These are phyloP conservation scores for Thecocarcelia acutangulata DNA, from an alignment of 2,888 invertebrate genomes.

Conservation along the genomic window DNA sequence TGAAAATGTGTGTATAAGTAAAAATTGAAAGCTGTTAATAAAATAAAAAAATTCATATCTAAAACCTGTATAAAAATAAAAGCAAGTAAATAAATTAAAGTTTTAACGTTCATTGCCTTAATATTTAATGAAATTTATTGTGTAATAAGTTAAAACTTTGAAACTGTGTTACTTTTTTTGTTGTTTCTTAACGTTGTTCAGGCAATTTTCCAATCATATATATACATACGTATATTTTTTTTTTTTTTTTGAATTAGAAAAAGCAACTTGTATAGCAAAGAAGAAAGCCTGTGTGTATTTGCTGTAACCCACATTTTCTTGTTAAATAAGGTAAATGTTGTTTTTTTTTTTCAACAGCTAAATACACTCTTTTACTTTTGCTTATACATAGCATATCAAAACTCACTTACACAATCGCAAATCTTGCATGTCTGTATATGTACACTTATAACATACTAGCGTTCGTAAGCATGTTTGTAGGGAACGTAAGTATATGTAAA, in stretches of 20 bases:
- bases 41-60: slow-evolving; percentile 14
- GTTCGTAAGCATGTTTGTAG: too few relatives aligned
- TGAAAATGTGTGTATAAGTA: slow-evolving; percentile 48
- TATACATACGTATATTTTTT: too few relatives aligned
- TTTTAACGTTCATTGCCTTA: background rate
- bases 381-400: slow-evolving; percentile 22
- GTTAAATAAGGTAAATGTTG: slow-evolving; percentile 60
- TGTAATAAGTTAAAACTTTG: slow-evolving; percentile 52
- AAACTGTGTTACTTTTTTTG: slow-evolving; percentile 21
- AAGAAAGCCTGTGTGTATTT: slow-evolving; percentile 42
- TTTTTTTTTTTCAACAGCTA: slow-evolving; percentile 46
- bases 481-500: slow-evolving; percentile 15
- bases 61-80: background rate
- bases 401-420: slow-evolving; percentile 42
- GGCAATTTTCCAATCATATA: slow-evolving; percentile 56
- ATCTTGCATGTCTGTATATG: slow-evolving; percentile 6
- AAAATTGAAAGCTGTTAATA: background rate
- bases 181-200: slow-evolving; percentile 21
- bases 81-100: background rate
- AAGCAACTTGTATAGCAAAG: slow-evolving; percentile 10
- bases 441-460: background rate
- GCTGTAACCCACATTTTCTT: slow-evolving; percentile 65
- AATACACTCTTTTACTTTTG: slow-evolving; percentile 36
- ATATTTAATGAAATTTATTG: slow-evolving; percentile 38
- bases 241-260: slow-evolving; percentile 23